Evolutionary conservation across 2,797 vertebrate species (phyloP), one percentile per base, ranked within the genome.

Genomic region (Silurus lanzhouensis): DNA sequence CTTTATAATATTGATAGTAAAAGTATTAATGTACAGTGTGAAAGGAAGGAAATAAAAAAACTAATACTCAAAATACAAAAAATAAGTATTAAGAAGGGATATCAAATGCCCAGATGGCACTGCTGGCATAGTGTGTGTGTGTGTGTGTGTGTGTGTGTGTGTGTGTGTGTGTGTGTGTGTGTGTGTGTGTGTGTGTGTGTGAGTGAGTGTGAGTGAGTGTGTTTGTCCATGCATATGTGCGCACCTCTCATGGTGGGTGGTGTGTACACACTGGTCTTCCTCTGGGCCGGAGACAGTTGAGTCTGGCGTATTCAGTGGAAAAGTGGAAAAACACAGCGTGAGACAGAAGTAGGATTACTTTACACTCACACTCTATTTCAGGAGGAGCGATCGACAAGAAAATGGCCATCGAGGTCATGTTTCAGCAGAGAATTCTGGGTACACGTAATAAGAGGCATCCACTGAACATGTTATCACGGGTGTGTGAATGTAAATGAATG

Each of bases 241-340:
- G 88, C 89, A 97, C 96, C 96, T 97, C 96, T 96, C 93, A 97
- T 95, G 85, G 95, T 88, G 0, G 96, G 96, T 0, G 95, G 92
- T 8, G 96, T 93, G 85, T 95, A 97, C 83, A 96, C 96, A 0
- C 96, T 96, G 91, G 96, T 95, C 94, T 97, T 97, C 94, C 96
- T 95, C 86, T 97, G 96, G 90, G 96, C 96, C 68, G 95, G 95
- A 77, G 96, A 95, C 78, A 90, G 85, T 87, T 90, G 90, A 66
- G 90, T 91, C 95, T 95, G 92, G 6, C 44, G 12, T 17, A 85
- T 89, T 90, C 87, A 89, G 68, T 86, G 86, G 87, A 75, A 72
- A 83, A 82, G 87, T 63, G 67, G 31, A 83, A 63, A 83, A 63
- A 74, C 87, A 87, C 68, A 77, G 22, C 72, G 55, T 90, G 81